Conservation (phyloP, 2,113 vertebrate genomes). For the Silurus glanis region DNA sequence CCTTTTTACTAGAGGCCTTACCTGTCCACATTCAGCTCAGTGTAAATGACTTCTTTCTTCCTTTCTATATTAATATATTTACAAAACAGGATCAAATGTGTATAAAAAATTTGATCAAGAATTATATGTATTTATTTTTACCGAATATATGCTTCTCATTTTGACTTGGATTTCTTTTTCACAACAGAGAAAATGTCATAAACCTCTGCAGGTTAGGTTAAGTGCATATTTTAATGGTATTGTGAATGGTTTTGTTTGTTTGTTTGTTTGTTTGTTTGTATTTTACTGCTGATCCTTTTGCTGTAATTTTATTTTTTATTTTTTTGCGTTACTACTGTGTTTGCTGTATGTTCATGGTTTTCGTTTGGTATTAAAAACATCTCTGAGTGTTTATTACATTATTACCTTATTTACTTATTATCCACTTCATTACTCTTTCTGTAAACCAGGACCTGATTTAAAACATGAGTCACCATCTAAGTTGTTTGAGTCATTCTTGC, state of each 20-base stretch:
- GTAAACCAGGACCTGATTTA: neutral
- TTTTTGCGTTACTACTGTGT: neutral
- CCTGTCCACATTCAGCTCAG: constrained; percentile 45
- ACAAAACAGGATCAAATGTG: neutral
- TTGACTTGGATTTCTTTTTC: no score
- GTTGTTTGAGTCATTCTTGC: neutral
- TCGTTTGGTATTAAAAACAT: neutral
- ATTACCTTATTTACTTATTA: neutral
- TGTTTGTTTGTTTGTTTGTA: neutral
- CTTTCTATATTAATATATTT: neutral
- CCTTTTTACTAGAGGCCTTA: constrained; percentile 35
- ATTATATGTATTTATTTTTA: no score
- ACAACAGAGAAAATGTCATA: no score
- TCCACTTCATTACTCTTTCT: neutral
- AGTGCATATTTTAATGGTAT: no score
- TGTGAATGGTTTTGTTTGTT: neutral
- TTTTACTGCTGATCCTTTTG: no score
- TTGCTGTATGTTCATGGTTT: neutral
- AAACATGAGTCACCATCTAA: neutral
- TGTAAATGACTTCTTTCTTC: constrained; percentile 29
- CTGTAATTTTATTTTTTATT: neutral
- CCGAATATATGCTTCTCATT: no score
- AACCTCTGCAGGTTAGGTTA: no score
- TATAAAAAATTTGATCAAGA: no score
- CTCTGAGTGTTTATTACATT: neutral